phyloP scores from a whole-genome alignment of 2,797 vertebrate species.

The Macropus fuliginosus region DNA sequence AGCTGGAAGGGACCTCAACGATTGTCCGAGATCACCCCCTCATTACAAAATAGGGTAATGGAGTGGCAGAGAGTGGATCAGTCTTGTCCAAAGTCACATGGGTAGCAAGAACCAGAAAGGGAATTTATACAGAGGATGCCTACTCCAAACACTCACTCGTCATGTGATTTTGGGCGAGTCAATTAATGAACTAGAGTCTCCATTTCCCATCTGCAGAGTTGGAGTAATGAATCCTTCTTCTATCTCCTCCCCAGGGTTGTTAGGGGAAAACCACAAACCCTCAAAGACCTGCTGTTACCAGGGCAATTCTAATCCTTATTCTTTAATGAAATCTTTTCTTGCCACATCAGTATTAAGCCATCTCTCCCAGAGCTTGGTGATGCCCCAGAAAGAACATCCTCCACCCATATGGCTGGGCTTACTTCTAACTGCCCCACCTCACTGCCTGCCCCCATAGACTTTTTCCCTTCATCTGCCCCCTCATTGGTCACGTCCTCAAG shows the following conservation, averaged over 20 bases:
- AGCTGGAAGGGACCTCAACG: not conserved
- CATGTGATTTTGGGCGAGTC: not conserved
- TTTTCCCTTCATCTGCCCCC: not conserved
- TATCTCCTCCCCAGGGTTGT: not conserved
- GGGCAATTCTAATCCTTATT: not conserved
- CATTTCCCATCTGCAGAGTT: not conserved
- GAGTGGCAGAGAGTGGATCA: not conserved
- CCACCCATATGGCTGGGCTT: not conserved
- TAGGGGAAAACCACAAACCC: not conserved
- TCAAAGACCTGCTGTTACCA: not conserved
- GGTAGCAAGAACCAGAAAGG: not conserved
- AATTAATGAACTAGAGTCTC: not conserved
- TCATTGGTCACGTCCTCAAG: fast-evolving
- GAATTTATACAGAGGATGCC: not conserved
- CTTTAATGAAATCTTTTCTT: not conserved
- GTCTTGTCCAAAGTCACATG: not conserved
- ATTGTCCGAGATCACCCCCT: fast-evolving
- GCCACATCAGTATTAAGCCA: not conserved
- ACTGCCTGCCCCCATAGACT: not conserved
- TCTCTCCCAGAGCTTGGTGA: not conserved
- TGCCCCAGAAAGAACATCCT: not conserved
- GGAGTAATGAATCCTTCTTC: not conserved
- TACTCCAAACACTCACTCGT: not conserved
- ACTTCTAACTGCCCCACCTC: not conserved
- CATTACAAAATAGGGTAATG: not conserved